Conservation (phyloP, 2,113 vertebrate species). For the Herpetotheres cachinnans region DNA sequence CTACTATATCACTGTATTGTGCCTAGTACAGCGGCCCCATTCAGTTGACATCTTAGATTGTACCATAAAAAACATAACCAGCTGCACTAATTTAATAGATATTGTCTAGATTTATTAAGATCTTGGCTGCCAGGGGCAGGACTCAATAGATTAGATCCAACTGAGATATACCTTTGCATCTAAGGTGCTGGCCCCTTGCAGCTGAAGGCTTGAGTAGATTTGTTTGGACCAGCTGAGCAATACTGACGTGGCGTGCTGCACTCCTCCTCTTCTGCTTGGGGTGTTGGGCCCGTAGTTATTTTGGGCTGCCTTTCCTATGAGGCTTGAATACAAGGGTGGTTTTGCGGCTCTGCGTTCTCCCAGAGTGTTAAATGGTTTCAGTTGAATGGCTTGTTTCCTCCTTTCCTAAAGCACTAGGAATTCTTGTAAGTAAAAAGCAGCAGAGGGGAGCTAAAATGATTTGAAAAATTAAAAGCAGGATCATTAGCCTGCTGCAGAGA, state of each 20-base stretch:
- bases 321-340: neutral
- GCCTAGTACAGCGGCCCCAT: neutral
- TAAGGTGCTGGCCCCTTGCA: neutral
- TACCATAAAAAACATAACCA: neutral
- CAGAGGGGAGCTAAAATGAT: neutral
- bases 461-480: neutral
- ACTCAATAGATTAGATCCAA: neutral
- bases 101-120: neutral
- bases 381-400: neutral
- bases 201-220: neutral
- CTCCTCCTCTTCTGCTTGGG: neutral
- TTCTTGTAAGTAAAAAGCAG: neutral
- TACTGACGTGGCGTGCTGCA: too few species aligned
- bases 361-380: neutral
- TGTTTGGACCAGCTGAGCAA: neutral
- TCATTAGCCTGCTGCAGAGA: neutral
- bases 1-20: neutral
- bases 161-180: neutral
- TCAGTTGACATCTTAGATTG: neutral
- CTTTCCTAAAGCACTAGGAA: neutral
- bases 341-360: neutral
- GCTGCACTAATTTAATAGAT: neutral
- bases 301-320: neutral
- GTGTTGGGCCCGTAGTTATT: neutral
- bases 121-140: neutral